A percentile compares a stretch with the other conserved stretches of the same genome.
Conservation (phyloP, 2,113 vertebrate genomes). For the Brachirus orientalis region DNA sequence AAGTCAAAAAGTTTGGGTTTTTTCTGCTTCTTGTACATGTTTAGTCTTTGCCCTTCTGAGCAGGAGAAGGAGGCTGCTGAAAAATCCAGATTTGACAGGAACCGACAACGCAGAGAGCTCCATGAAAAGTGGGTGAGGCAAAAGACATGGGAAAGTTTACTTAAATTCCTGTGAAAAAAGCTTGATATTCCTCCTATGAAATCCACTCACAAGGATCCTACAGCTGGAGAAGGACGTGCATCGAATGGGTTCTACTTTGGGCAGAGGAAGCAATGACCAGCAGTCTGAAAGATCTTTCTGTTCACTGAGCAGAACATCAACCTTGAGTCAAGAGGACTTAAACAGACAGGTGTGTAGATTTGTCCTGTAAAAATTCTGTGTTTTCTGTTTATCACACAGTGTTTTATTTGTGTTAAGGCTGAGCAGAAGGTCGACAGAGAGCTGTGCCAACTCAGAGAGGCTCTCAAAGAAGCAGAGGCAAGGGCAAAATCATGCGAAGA, state of each 20-base stretch:
- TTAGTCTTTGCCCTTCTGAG: slow-evolving; percentile 51
- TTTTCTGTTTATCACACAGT: not conserved
- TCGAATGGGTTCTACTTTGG: slow-evolving; percentile 65
- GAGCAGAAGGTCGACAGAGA: slow-evolving; percentile 58
- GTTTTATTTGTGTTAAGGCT: slow-evolving; percentile 38
- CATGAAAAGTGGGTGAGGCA: slow-evolving; percentile 75
- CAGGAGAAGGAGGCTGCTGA: slow-evolving; percentile 66
- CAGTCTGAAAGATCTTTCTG: not conserved
- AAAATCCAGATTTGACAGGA: slow-evolving; percentile 60
- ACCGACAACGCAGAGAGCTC: slow-evolving; percentile 58
- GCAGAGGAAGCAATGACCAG: slow-evolving; percentile 37
- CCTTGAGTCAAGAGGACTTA: slow-evolving; percentile 53
- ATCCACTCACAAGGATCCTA: slow-evolving; percentile 68
- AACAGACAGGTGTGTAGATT: slow-evolving; percentile 46
- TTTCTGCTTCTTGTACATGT: not conserved
- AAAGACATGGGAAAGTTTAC: not conserved
- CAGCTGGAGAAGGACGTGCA: slow-evolving; percentile 79
- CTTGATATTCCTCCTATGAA: slow-evolving; percentile 14
- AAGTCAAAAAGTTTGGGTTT: not conserved
- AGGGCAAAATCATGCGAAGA: slow-evolving; percentile 59
- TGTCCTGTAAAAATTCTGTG: not conserved
- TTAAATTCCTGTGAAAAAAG: not conserved
- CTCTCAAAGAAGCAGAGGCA: slow-evolving; percentile 65
- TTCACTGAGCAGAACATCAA: slow-evolving; percentile 26
- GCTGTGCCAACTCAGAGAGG: slow-evolving; percentile 59